Evolutionary conservation across 2,113 vertebrate genomes (phyloP).

Genomic region (Lampris megalopsis): DNA sequence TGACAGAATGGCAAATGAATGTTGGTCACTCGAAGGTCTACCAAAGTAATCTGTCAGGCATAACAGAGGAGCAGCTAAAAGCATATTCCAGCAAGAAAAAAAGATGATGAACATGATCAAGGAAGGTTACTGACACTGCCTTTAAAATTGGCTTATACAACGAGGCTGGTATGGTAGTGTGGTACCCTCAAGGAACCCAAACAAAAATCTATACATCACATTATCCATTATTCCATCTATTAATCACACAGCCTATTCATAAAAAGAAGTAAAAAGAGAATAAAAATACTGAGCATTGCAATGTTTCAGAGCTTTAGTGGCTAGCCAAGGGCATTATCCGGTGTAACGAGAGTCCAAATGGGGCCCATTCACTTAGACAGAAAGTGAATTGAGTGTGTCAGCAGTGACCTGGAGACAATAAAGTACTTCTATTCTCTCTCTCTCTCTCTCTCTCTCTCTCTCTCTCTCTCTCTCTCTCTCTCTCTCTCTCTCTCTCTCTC

Average conservation of each 20-base stretch:
- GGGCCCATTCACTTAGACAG: conserved; percentile 1
- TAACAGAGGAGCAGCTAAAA: conserved; percentile 17
- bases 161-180: background rate
- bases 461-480: background rate
- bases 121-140: background rate
- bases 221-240: background rate
- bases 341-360: conserved; percentile 2
- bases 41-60: conserved; percentile 28
- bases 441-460: background rate
- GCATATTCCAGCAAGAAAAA: conserved; percentile 10
- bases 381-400: background rate
- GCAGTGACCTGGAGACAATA: background rate
- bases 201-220: background rate
- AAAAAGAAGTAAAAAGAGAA: background rate
- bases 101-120: conserved; percentile 8
- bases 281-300: background rate
- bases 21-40: conserved; percentile 24
- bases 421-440: background rate
- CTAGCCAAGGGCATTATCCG: background rate
- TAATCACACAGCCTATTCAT: background rate
- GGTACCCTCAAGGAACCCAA: background rate
- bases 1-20: conserved; percentile 40
- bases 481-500: background rate
- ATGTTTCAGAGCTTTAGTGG: background rate
- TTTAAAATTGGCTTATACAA: background rate